A percentile compares a stretch with the other conserved stretches of the same genome.
Conservation (phyloP, 92 coral and sea anemone species). For the Actinernus sp. region DNA sequence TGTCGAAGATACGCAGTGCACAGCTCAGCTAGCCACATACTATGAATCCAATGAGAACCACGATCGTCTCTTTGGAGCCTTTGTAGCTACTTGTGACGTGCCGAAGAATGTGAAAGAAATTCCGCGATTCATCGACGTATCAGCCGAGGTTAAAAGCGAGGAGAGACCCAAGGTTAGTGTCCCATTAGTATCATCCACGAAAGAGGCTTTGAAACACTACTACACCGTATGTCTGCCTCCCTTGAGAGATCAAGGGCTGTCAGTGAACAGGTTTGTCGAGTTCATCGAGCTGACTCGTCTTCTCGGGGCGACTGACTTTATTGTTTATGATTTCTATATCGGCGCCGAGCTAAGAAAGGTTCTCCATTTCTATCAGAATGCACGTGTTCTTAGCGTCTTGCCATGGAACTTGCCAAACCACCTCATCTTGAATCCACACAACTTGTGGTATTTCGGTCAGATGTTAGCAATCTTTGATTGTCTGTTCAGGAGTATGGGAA, state of each 20-base stretch:
- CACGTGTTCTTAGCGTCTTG: not conserved
- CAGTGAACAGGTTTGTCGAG: not conserved
- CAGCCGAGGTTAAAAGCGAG: not conserved
- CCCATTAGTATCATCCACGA: not conserved
- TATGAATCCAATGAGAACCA: not conserved
- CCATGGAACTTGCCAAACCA: not conserved
- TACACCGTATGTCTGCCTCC: not conserved
- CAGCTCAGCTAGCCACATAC: not conserved
- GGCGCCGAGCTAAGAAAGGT: not conserved
- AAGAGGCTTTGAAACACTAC: not conserved
- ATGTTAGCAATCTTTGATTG: not conserved
- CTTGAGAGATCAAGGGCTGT: not conserved
- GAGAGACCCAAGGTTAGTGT: not conserved
- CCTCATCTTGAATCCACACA: not conserved
- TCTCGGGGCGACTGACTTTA: not conserved
- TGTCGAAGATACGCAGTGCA: not conserved
- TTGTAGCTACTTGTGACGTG: not conserved
- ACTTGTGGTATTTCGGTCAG: not conserved
- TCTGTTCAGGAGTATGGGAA: too few species aligned
- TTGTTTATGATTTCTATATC: not conserved
- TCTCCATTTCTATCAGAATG: not conserved
- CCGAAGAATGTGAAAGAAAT: not conserved
- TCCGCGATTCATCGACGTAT: not conserved
- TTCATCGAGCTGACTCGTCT: not conserved
- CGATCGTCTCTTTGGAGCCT: not conserved